A percentile compares a stretch with the other conserved stretches of the same genome.
Conservation (phyloP, 2,888 invertebrate genomes). For the Monopis laevigella region DNA sequence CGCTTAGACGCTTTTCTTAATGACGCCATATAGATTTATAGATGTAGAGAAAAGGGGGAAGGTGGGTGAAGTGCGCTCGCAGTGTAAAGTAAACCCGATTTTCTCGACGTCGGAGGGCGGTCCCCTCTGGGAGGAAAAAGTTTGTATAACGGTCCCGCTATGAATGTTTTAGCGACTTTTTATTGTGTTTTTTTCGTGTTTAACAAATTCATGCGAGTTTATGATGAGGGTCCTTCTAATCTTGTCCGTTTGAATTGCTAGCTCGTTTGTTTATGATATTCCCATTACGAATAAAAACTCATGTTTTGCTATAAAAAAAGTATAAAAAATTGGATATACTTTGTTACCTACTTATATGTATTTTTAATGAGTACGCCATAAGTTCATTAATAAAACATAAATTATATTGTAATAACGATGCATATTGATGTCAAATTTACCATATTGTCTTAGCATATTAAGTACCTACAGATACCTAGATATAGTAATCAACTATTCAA, state of each 20-base stretch:
- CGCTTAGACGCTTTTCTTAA: conserved; percentile 49
- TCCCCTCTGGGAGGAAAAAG: conserved; percentile 35
- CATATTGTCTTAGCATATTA: no score
- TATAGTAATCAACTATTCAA: no score
- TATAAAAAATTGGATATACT: no score
- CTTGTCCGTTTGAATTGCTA: conserved; percentile 5
- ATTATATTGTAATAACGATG: no score
- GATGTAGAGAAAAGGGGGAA: conserved; percentile 36
- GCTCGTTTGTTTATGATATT: not conserved
- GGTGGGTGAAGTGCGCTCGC: conserved; percentile 20
- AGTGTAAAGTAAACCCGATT: conserved; percentile 18
- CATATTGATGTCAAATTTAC: no score
- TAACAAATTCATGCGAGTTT: conserved; percentile 16
- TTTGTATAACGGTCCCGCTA: conserved; percentile 39
- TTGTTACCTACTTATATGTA: no score
- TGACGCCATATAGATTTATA: conserved; percentile 65
- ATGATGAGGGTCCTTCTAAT: conserved; percentile 7
- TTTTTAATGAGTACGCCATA: no score
- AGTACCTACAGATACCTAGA: no score
- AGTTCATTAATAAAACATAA: no score
- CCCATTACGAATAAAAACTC: no score
- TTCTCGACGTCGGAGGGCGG: conserved; percentile 18
- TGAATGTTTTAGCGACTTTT: conserved; percentile 41
- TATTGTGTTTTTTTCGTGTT: conserved; percentile 22
- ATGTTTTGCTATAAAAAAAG: no score